Evolutionary conservation across 2,888 invertebrate species (phyloP), one percentile per base, ranked within the genome.

Genomic region (Microctonus hyperodae): DNA sequence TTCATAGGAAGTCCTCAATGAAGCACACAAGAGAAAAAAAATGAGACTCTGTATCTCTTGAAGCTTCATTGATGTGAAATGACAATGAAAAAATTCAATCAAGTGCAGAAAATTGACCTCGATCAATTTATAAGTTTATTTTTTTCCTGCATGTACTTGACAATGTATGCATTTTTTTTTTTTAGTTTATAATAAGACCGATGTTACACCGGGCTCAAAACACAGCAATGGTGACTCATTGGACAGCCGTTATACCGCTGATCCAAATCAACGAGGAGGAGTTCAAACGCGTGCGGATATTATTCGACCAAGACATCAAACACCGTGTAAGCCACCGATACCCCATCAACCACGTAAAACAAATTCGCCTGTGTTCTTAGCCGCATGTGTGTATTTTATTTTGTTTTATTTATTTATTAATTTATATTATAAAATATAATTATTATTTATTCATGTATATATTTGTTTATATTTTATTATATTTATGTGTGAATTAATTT

Each of bases 231-330:
- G 85, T 51, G 83, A 84, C 56, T 83, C 84, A 48, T 83, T 86
- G 75, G 89, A 92, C 69, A 63, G 63, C 20, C 88, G 93, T 72
- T 94, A 93, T 81, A 91, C 92, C 1, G 91, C 92, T 67, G 93
- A 93, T 85, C 93, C 92, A 23, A 92, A 92, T 86, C 91, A 91
- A 76, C 88, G 91, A 81, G 86, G 44, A 44, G 44, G 87, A 81
- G 87, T 87, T 84, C 86, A 86, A 85, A 86, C 89, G 55, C 89
- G 90, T 40, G 92, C 89, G 50, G 93, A 94, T 82, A 91, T 93
- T 76, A 93, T 93, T 78, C 88, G 93, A 75, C 89, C 92, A 64
- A 88, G 89, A 76, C 88, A 88, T 72, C 44, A 44, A 44, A 89
- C 90, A 73, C 89, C 89, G 74, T 88, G 88, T 88, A 85, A 88